phyloP scores from a whole-genome alignment of 2,113 vertebrate species.

The Carassius auratus region DNA sequence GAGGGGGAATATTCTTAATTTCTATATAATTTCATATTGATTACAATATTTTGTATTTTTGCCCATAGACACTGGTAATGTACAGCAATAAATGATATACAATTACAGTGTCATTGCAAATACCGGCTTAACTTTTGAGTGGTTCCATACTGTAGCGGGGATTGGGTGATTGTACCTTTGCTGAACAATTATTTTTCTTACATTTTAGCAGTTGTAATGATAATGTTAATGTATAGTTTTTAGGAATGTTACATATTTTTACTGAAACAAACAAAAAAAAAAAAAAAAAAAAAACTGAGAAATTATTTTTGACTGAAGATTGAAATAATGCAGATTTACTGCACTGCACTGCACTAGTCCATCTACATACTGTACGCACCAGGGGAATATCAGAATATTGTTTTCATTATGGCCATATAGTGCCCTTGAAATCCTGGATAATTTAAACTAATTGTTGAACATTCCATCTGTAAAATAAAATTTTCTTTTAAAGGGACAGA shows the following conservation, averaged over 20 bases:
- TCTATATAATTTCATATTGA: neutral
- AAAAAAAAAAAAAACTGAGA: too few relatives aligned
- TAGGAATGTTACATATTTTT: too few relatives aligned
- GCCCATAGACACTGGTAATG: neutral
- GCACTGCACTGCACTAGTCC: too few relatives aligned
- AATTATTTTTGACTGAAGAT: too few relatives aligned
- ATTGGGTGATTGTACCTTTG: conserved; percentile 90
- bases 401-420: too few relatives aligned
- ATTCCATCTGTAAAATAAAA: neutral
- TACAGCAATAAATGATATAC: neutral
- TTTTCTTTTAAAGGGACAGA: neutral
- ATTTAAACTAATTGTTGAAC: neutral
- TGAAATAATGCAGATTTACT: too few relatives aligned
- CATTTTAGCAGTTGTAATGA: too few relatives aligned
- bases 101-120: neutral
- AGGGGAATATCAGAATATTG: too few relatives aligned
- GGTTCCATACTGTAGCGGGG: conserved; percentile 97
- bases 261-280: too few relatives aligned
- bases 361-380: too few relatives aligned
- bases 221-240: too few relatives aligned
- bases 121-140: conserved; percentile 88
- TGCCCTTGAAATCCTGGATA: neutral
- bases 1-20: neutral
- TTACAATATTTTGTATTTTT: neutral
- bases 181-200: conserved; percentile 84